Conservation (phyloP, 1,140 invertebrate genomes). For the Lerema accius region DNA sequence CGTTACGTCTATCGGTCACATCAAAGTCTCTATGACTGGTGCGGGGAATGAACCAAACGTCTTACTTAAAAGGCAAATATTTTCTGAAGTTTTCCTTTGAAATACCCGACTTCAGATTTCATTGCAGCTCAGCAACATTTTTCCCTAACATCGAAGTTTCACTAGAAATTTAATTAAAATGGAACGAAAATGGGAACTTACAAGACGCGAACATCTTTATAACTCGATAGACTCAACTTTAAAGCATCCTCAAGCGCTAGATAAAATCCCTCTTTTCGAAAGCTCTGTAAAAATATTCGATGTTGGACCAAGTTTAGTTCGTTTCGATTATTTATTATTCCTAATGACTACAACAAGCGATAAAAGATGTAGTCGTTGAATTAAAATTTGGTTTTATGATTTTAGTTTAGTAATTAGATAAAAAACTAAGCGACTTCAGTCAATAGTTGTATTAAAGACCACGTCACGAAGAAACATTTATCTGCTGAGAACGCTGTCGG, state of each 20-base stretch:
- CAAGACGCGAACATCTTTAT: conserved; percentile 27
- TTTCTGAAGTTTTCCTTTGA: not conserved
- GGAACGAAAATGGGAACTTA: conserved; percentile 10
- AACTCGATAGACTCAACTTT: conserved; percentile 23
- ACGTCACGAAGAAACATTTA: no score
- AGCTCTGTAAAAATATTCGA: conserved; percentile 24
- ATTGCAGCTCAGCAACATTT: conserved; percentile 14
- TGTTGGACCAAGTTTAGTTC: conserved; percentile 8
- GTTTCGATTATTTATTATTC: not conserved
- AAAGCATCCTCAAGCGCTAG: conserved; percentile 24
- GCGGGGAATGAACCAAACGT: no score
- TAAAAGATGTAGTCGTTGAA: no score
- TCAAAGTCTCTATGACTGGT: no score
- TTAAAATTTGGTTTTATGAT: no score
- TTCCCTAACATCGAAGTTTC: conserved; percentile 7
- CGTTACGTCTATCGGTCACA: no score
- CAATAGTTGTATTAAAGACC: no score
- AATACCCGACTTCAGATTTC: not conserved
- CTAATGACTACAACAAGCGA: not conserved
- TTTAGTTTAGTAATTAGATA: no score
- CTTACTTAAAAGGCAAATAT: no score
- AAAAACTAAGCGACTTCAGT: no score
- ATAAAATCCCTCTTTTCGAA: conserved; percentile 14
- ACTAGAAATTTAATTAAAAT: conserved; percentile 27
- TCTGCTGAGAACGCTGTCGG: no score